These are phyloP conservation scores for Drosophila auraria DNA, from an alignment of 1,140 invertebrate genomes.

Conservation along the genomic window DNA sequence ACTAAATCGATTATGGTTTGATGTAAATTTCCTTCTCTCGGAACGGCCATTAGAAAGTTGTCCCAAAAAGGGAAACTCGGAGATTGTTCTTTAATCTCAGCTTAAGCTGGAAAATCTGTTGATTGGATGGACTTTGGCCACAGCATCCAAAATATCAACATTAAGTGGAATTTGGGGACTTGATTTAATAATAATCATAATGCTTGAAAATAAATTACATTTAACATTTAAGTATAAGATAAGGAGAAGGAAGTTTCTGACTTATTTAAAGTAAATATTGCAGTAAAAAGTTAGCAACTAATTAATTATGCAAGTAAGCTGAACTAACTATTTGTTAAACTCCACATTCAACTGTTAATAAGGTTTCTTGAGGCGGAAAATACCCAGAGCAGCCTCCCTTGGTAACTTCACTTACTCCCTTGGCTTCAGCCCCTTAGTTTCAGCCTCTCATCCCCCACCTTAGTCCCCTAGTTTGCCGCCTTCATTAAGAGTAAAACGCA, in stretches of 20 bases:
- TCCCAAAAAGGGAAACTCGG: not conserved
- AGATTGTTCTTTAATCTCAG: conserved; percentile 22
- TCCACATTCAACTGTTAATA: not conserved
- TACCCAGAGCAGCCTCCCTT: not conserved
- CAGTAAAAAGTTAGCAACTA: no score
- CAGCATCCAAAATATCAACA: conserved; percentile 11
- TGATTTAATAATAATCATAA: not conserved
- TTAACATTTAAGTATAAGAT: not conserved
- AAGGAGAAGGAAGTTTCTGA: not conserved
- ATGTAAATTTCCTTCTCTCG: conserved; percentile 50
- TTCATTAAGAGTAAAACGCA: conserved; percentile 59
- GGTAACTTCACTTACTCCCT: not conserved
- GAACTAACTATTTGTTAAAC: not conserved
- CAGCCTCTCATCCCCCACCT: no score
- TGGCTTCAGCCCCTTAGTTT: no score
- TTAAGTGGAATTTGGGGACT: conserved; percentile 5
- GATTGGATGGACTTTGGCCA: conserved; percentile 15
- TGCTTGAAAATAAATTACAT: not conserved
- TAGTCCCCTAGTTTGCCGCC: not conserved
- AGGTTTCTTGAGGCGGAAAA: not conserved
- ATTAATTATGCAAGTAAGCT: no score
- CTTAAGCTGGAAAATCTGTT: conserved; percentile 18
- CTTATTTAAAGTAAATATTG: no score
- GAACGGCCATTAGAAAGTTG: conserved; percentile 19
- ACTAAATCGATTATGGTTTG: conserved; percentile 72